phyloP scores from a whole-genome alignment of 1,140 invertebrate species.

The Delia radicum region DNA sequence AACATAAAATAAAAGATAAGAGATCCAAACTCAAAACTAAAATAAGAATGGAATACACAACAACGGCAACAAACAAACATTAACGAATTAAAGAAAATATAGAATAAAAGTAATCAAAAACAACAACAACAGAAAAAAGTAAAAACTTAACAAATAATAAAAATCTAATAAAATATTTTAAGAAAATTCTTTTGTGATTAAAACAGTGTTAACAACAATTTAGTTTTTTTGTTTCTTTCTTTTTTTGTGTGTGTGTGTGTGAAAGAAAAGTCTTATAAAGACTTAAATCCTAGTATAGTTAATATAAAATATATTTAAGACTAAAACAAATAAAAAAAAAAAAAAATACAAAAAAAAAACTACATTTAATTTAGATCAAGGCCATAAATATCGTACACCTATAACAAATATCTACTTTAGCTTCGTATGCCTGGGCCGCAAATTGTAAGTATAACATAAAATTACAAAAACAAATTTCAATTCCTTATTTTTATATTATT shows the following conservation, averaged over 20 bases:
- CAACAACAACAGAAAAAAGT: background rate
- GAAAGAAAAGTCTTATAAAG: slow-evolving; percentile 5
- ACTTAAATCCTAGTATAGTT: background rate
- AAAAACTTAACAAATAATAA: background rate
- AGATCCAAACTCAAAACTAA: background rate
- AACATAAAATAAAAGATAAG: background rate
- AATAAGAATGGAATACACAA: background rate
- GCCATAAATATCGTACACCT: background rate
- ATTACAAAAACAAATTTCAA: too few relatives aligned
- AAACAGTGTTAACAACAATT: background rate
- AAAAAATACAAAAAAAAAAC: background rate
- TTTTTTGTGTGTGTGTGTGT: too few relatives aligned
- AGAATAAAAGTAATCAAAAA: background rate
- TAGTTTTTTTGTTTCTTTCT: background rate
- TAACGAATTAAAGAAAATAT: background rate
- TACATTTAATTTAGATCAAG: slow-evolving; percentile 21
- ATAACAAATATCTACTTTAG: background rate
- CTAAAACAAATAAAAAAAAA: background rate
- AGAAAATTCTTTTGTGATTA: slow-evolving; percentile 20
- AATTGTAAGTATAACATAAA: slow-evolving; percentile 18
- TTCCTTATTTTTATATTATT: background rate
- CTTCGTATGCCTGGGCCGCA: slow-evolving; percentile 19
- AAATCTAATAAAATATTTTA: background rate
- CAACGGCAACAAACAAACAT: background rate
- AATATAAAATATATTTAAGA: background rate